phyloP scores from a whole-genome alignment of 2,888 invertebrate genomes.

The Diplazon laetatorius region DNA sequence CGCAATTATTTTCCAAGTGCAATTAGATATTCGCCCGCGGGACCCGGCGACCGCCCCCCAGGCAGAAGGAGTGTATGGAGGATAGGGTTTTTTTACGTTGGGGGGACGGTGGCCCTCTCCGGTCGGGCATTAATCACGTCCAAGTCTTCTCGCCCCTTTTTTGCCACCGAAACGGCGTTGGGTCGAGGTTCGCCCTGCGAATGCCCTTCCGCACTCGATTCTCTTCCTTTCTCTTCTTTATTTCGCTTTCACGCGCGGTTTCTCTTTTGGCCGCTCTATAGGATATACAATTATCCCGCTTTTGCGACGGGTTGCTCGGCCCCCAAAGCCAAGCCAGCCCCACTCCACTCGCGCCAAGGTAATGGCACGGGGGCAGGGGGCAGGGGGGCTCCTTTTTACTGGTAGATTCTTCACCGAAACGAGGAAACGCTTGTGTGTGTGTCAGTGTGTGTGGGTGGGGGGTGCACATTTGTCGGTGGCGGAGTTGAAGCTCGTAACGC shows the following conservation, averaged over 20 bases:
- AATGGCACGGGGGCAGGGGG: too few relatives aligned
- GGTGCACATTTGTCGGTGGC: not conserved
- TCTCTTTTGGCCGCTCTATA: constrained; percentile 19
- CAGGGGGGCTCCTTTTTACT: constrained; percentile 5
- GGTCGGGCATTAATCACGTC: constrained; percentile 57
- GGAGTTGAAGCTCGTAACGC: not conserved
- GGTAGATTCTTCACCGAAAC: constrained; percentile 6
- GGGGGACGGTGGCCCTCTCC: constrained; percentile 34
- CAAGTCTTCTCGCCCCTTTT: constrained; percentile 57
- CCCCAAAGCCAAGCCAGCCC: not conserved
- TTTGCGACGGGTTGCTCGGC: not conserved
- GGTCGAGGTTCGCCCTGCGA: not conserved
- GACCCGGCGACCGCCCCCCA: not conserved
- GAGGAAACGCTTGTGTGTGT: not conserved
- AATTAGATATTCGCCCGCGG: constrained; percentile 56
- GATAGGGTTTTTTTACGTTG: constrained; percentile 43
- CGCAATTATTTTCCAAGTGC: constrained; percentile 46
- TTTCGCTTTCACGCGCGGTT: constrained; percentile 10
- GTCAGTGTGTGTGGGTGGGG: not conserved
- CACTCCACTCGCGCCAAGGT: too few relatives aligned
- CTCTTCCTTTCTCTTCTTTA: constrained; percentile 14
- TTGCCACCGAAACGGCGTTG: constrained; percentile 12
- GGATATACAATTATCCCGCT: constrained; percentile 34
- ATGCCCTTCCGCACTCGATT: not conserved
- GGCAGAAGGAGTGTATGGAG: not conserved